Conservation (phyloP, 2,888 invertebrate genomes). For the Drosophila yooni region DNA sequence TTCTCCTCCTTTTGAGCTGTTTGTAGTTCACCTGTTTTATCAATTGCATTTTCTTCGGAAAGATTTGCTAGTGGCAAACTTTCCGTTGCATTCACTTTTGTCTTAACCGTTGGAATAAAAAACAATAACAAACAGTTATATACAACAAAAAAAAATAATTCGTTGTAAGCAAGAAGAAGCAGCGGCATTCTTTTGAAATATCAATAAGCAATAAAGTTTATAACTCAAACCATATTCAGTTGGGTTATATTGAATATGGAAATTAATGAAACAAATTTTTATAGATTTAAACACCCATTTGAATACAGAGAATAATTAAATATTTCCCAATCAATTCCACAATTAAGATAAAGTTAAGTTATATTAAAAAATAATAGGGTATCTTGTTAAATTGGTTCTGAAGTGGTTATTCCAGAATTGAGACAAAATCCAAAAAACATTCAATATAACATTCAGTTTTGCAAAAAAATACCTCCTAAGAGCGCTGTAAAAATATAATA, state of each 20-base stretch:
- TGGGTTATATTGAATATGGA: not conserved
- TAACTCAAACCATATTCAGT: not conserved
- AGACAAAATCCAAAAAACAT: not conserved
- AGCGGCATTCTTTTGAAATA: not conserved
- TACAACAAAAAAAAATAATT: not conserved
- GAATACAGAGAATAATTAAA: not conserved
- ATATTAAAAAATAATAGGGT: not conserved
- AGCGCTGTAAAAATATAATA: not conserved
- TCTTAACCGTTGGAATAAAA: conserved; percentile 31
- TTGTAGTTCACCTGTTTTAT: conserved; percentile 9
- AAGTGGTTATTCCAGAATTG: not conserved
- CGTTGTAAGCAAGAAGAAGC: not conserved
- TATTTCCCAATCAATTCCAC: not conserved
- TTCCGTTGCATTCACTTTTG: conserved; percentile 30
- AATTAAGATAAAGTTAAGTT: not conserved
- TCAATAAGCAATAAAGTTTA: not conserved
- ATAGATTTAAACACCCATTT: not conserved
- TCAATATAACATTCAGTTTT: not conserved
- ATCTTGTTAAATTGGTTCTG: not conserved
- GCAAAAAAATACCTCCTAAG: not conserved
- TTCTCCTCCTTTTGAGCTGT: conserved; percentile 3
- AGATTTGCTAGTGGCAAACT: conserved; percentile 13
- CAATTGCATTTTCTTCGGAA: conserved; percentile 18
- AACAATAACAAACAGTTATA: conserved; percentile 18
- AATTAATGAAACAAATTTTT: not conserved